Conservation (phyloP, 37 sponge, comb jelly and placozoan genomes). For the Oopsacas minuta region DNA sequence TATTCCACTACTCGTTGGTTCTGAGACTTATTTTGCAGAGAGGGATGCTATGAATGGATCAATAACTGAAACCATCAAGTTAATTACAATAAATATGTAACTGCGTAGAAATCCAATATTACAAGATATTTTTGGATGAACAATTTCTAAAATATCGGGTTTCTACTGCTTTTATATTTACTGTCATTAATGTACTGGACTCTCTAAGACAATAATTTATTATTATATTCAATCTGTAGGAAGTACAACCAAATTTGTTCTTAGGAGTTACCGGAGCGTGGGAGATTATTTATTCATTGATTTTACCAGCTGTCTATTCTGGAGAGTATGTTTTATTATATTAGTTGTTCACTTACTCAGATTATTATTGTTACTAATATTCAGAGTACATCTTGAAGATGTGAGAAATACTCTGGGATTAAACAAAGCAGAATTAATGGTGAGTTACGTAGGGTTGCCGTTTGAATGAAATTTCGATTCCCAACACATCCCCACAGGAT, state of each 20-base stretch:
- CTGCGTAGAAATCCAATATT: neutral
- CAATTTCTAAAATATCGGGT: too few species aligned
- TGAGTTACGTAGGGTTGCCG: neutral
- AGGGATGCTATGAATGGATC: slow-evolving; percentile 88
- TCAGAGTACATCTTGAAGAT: neutral
- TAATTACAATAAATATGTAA: neutral
- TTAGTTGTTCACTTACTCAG: too few species aligned
- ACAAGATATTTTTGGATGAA: too few species aligned
- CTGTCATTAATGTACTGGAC: too few species aligned
- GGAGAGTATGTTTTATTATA: neutral
- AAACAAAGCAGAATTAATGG: neutral
- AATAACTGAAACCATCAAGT: slow-evolving; percentile 62
- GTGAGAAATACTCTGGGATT: neutral
- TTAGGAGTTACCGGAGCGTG: slow-evolving; percentile 89
- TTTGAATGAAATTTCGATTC: too few species aligned
- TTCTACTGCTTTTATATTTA: too few species aligned
- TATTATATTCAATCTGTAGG: slow-evolving; percentile 32
- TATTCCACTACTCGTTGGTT: slow-evolving; percentile 47
- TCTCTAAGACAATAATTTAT: too few species aligned
- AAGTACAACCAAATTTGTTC: slow-evolving; percentile 75
- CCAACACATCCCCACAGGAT: too few species aligned
- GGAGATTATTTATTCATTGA: slow-evolving; percentile 70
- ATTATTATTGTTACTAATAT: neutral
- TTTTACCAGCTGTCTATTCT: slow-evolving; percentile 32
- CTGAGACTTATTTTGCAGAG: slow-evolving; percentile 77